Evolutionary conservation across 2,888 invertebrate genomes (phyloP), one percentile per base, ranked within the genome.

Genomic region (Pollenia angustigena): DNA sequence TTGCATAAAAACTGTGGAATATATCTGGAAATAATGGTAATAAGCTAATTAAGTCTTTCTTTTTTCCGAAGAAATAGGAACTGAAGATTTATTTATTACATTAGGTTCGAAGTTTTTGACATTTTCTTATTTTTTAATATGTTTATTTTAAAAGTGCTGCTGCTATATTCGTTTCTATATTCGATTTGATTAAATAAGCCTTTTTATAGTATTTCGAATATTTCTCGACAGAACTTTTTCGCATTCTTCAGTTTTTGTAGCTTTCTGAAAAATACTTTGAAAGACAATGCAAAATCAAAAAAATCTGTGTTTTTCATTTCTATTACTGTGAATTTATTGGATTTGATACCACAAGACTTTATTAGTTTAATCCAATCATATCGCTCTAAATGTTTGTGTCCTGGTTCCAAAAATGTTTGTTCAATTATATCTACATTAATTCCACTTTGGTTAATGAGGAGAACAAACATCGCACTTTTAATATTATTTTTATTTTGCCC

Each of bases 251-350:
- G n/a, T n/a, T n/a, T n/a, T n/a, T n/a, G n/a, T n/a, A n/a, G n/a
- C 23, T 23, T 23, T 23, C 23, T 23, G 52, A 52, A n/a, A n/a
- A 52, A 52, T 14, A 3, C 11, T 52, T 52, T 52, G 52, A 52
- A 52, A 11, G 16, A 52, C 52, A 52, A 52, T 14, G 52, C 52
- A 52, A 52, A 14, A n/a, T 52, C 52, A 10, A 10, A 52, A 14
- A 52, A 52, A 52, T 52, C 52, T 14, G 52, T n/a, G n/a, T 52
- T 52, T 52, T 52, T 52, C 52, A 11, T 52, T 52, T 52, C 23
- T 23, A 23, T 23, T 1, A 52, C 52, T 14, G 52, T 52, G 16
- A 52, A 52, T 52, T 52, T 52, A 52, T 11, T 52, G n/a, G 1
- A 6, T 14, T 52, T 52, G 52, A 11, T 52, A 46, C 46, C 46